Percentiles rank a stretch among this genome's conserved stretches.
Evolutionary conservation across 1,140 invertebrate genomes (phyloP).

Genomic region (Lepidurus arcticus): DNA sequence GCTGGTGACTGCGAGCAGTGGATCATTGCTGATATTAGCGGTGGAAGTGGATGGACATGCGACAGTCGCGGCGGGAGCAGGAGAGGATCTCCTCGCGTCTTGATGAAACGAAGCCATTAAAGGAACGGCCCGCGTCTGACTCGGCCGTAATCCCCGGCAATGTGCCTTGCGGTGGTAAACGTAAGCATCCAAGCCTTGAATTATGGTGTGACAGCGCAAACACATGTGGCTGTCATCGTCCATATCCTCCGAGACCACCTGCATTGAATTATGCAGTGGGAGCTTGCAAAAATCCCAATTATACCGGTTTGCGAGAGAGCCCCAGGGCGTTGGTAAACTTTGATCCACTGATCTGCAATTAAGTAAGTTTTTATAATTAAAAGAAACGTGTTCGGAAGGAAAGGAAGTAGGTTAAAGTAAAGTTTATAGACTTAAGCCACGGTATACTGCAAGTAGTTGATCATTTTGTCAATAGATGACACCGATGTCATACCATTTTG

Average conservation of each 20-base stretch:
- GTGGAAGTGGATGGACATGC: neutral
- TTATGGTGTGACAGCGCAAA: slow-evolving; percentile 73
- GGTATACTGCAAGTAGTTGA: no score
- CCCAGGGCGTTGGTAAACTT: no score
- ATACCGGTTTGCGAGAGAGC: neutral
- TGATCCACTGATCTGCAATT: no score
- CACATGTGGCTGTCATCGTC: slow-evolving; percentile 75
- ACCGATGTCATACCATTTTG: no score
- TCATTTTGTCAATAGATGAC: no score
- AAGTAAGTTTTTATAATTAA: no score
- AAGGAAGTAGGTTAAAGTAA: no score
- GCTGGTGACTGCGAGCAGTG: slow-evolving; percentile 24
- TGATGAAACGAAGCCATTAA: slow-evolving; percentile 42
- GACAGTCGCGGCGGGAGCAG: neutral
- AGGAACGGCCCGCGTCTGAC: slow-evolving; percentile 38
- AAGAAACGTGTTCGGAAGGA: no score
- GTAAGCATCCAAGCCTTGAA: slow-evolving; percentile 73
- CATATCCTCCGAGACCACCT: slow-evolving; percentile 12
- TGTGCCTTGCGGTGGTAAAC: slow-evolving; percentile 67
- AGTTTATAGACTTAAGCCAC: no score
- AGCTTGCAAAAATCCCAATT: neutral
- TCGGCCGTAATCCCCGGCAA: slow-evolving; percentile 45
- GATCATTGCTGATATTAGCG: slow-evolving; percentile 23
- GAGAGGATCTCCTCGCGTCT: slow-evolving; percentile 28
- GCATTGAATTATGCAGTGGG: slow-evolving; percentile 4